Percentiles rank a stretch among this genome's conserved stretches.
Evolutionary conservation across 2,797 vertebrate species (phyloP).

Genomic region (Oophaga sylvatica): DNA sequence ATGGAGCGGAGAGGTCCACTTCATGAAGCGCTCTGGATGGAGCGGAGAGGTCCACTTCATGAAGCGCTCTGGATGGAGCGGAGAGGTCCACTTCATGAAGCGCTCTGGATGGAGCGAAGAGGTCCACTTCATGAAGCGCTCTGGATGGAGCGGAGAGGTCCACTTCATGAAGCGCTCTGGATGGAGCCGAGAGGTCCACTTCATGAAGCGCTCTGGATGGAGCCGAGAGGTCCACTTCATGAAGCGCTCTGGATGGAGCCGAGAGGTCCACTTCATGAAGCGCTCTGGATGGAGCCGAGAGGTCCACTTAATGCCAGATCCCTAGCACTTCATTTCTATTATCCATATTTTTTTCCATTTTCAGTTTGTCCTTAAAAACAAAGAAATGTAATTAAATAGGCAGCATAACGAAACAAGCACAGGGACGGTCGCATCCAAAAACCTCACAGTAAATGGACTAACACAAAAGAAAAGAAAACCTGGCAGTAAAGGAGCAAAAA

Average conservation of each 20-base stretch:
- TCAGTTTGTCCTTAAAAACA: conserved; percentile 35
- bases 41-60: not conserved
- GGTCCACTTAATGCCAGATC: not conserved
- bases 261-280: not conserved
- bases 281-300: conserved; percentile 5
- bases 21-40: not conserved
- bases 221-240: not conserved
- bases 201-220: not conserved
- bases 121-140: not conserved
- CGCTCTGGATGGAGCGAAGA: conserved; percentile 5
- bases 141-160: not conserved
- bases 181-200: conserved; percentile 10
- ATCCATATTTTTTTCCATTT: conserved; percentile 28
- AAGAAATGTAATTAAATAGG: conserved; percentile 42
- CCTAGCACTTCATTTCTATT: conserved; percentile 48
- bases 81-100: not conserved
- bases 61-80: conserved; percentile 15
- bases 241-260: conserved; percentile 14
- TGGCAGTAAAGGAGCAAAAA: not conserved
- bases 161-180: not conserved
- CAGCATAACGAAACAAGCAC: not conserved
- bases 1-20: conserved; percentile 10
- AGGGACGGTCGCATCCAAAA: not conserved
- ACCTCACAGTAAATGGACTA: not conserved
- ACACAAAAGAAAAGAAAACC: not conserved